Base-by-base conservation (phyloP, 1,140 invertebrate species). In the Lethocerus indicus region DNA sequence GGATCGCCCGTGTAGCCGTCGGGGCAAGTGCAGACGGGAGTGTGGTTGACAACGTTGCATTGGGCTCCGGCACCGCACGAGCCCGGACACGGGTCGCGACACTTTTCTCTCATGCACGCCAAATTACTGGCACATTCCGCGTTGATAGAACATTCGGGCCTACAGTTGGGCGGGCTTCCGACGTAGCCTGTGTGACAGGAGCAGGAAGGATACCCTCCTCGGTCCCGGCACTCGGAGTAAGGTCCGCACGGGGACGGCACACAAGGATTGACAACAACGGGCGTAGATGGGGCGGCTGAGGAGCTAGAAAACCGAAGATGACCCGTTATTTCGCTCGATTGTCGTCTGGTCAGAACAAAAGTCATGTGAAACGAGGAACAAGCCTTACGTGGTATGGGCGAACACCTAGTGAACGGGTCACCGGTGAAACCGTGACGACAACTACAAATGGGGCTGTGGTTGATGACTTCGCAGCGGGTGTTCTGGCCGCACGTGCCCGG, bases 71-170 rank as follows among this genome's bases (percentile, higher is more conserved):
- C 73, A 39, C 81, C 82, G 63, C 81, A 85, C 14, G 78, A 75
- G 39, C 79, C 76, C 1, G 73, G 74, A 58, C 84, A 87, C 29
- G 83, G 83, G 66, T 86, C 76, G 55, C 71, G 70, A 58, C 83
- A 87, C 64, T 68, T 70, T 47, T 70, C 70, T 52, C 71, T 71
- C 39, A 73, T 61, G 58, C 75, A 77, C 2, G 73, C 71, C 24
- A 71, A 57, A 50, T 67, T 61, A 18, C 60, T 73, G 14, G 69
- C 60, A 59, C 75, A 78, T 48, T 76, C 74, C 2, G 63, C 62
- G 51, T 72, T 75, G 6, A 69, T 64, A 2, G 72, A 63, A 57
- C 73, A 75, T 53, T 74, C 70, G 35, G 73, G 71, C 44, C 71
- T 59, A 53, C 73, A 74, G n/a, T 58, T 63, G 1, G 71, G 70